Base-by-base conservation (phyloP, 2,888 invertebrate species). In the Hololepta plana region DNA sequence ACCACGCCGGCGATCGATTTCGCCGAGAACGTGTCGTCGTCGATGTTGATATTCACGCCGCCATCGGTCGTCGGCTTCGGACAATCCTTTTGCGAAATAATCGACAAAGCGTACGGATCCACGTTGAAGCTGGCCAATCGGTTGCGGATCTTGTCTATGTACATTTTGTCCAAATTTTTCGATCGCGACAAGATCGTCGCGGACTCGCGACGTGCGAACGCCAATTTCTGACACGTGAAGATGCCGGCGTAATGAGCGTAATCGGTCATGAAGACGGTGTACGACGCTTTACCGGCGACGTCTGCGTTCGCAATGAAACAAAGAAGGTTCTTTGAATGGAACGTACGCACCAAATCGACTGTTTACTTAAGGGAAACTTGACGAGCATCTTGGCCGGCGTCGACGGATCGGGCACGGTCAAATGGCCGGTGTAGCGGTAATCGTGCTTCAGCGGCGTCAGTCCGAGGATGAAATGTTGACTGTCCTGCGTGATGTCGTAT, bases 141-240 rank as follows among this genome's bases (percentile, higher is more conserved):
- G 9, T 60, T 54, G 12, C 79, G 72, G 44, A 80, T 50, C 67
- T 75, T 73, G 37, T 77, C 76, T 4, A 76, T 39, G 34, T 62
- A 73, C 24, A 66, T 60, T 46, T 66, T 73, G 37, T 79, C 82
- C 24, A 81, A 59, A 17, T 72, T 73, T 36, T 70, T 70, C 10
- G 59, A 64, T 26, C 81, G 64, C 1, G 79, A 80, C n/a, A 81
- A 59, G 35, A 90, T 80, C 26, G 81, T 77, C 1, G 79, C 77
- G 1, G 80, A 79, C 33, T 73, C 69, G 3, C 81, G 61, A 49
- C 82, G 73, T 1, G 72, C 73, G 39, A 81, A 72, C 1, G 71
- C 62, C 8, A 82, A 45, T 43, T 71, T 74, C 50, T 82, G 81
- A 41, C 82, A 82, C 0, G 77, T 76, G 52, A 76, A 82, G 25